Conservation (phyloP, 2,888 invertebrate genomes). For the Nipponacmea schrenckii region DNA sequence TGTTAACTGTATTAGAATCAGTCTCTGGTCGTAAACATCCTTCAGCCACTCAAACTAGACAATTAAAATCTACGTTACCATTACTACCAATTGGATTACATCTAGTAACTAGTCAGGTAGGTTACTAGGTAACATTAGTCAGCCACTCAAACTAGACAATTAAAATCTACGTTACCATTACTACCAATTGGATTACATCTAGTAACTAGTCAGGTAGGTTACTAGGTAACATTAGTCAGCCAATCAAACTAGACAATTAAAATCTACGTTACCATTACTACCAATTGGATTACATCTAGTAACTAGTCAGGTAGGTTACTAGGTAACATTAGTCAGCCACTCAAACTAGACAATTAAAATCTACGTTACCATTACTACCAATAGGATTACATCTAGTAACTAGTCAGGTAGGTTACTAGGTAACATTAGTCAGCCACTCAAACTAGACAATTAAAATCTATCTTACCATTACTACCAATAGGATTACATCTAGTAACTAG, state of each 20-base stretch:
- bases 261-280: conserved; percentile 58
- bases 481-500: conserved; percentile 62
- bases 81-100: conserved; percentile 60
- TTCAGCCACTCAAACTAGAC: conserved; percentile 62
- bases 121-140: conserved; percentile 63
- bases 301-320: conserved; percentile 55
- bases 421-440: conserved; percentile 66
- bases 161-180: conserved; percentile 60
- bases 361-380: conserved; percentile 58
- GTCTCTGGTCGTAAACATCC: conserved; percentile 66
- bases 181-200: conserved; percentile 61
- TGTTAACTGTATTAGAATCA: conserved; percentile 59
- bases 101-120: conserved; percentile 61
- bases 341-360: conserved; percentile 63
- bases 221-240: conserved; percentile 64
- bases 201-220: conserved; percentile 58
- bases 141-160: conserved; percentile 61
- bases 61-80: conserved; percentile 60
- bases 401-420: conserved; percentile 56
- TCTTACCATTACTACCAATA: conserved; percentile 60
- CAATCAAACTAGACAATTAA: conserved; percentile 63
- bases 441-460: conserved; percentile 59
- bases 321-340: conserved; percentile 66
- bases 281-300: conserved; percentile 61
- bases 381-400: conserved; percentile 61